Conservation (phyloP, 2,888 invertebrate genomes). For the Allolobophora icterica region DNA sequence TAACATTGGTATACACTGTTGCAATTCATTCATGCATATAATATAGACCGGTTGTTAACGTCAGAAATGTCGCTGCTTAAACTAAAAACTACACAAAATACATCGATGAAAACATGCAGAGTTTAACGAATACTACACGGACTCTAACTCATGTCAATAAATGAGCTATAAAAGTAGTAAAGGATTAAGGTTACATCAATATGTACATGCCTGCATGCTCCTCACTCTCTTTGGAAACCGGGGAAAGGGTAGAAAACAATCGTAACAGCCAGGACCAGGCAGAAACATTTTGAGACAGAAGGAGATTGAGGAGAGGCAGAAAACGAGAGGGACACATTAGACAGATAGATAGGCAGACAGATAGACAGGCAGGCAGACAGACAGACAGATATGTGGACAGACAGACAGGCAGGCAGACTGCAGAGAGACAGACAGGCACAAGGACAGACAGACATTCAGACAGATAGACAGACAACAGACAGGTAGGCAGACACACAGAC, state of each 20-base stretch:
- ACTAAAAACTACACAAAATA: neutral
- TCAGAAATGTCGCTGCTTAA: neutral
- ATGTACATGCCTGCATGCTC: neutral
- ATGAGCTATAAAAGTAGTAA: neutral
- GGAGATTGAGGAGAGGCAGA: too few relatives aligned
- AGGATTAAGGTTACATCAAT: neutral
- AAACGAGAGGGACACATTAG: neutral
- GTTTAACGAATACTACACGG: neutral
- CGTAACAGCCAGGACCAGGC: neutral
- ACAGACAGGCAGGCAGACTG: neutral
- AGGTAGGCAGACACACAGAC: neutral
- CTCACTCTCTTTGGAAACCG: neutral
- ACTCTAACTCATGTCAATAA: neutral
- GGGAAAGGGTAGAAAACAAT: neutral
- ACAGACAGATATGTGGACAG: neutral
- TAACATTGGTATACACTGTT: too few relatives aligned
- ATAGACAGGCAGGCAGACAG: neutral
- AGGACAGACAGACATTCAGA: too few relatives aligned
- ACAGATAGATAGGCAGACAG: too few relatives aligned
- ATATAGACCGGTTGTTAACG: neutral
- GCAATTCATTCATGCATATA: neutral
- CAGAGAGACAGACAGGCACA: too few relatives aligned
- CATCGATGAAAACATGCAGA: neutral
- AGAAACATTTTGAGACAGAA: neutral
- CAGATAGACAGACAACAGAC: neutral